phyloP scores from a whole-genome alignment of 2,888 invertebrate genomes.

The Archips xylosteana region DNA sequence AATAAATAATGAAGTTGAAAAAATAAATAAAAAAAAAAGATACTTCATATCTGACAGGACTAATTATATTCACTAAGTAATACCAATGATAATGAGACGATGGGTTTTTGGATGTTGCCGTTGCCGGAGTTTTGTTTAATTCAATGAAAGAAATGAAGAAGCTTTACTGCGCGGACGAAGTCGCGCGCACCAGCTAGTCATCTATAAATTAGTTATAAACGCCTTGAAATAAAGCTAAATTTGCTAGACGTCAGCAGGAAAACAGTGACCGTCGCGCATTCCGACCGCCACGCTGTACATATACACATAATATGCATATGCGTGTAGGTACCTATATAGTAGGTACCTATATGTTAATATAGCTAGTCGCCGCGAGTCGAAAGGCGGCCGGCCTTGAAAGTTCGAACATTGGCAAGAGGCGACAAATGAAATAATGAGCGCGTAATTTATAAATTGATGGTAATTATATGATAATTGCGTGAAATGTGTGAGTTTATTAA shows the following conservation, averaged over 20 bases:
- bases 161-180: too few relatives aligned
- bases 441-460: constrained; percentile 23
- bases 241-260: constrained; percentile 26
- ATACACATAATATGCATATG: constrained; percentile 29
- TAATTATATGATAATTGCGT: constrained; percentile 21
- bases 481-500: not conserved
- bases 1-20: too few relatives aligned
- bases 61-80: too few relatives aligned
- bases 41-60: too few relatives aligned
- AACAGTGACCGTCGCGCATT: constrained; percentile 46
- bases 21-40: too few relatives aligned
- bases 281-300: constrained; percentile 51
- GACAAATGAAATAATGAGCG: constrained; percentile 53
- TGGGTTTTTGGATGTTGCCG: too few relatives aligned
- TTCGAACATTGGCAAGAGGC: constrained; percentile 40
- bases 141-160: too few relatives aligned
- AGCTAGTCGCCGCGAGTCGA: constrained; percentile 72
- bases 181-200: too few relatives aligned
- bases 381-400: constrained; percentile 76
- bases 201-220: too few relatives aligned
- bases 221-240: constrained; percentile 15
- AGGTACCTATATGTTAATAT: constrained; percentile 60
- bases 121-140: too few relatives aligned
- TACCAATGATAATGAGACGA: too few relatives aligned
- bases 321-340: constrained; percentile 60